These are phyloP conservation scores for Simalia tracyae DNA, from an alignment of 2,797 vertebrate species.

Conservation along the genomic window DNA sequence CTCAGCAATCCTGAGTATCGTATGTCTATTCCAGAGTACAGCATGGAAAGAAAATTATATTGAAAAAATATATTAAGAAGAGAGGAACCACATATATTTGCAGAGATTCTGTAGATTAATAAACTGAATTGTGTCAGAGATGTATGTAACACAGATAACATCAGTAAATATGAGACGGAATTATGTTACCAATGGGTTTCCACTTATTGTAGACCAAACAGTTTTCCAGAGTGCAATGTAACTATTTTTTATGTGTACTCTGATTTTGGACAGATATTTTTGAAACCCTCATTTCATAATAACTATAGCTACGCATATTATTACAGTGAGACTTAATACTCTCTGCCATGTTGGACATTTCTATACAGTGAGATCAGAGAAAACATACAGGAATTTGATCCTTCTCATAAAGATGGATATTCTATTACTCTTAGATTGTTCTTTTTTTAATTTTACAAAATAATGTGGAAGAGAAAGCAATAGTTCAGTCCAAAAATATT, in stretches of 20 bases:
- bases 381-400: neutral
- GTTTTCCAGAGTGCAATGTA: neutral
- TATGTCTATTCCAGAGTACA: neutral
- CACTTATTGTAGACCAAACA: neutral
- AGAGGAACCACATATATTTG: neutral
- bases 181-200: neutral
- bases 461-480: neutral
- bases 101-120: neutral
- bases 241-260: accelerated
- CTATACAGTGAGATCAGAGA: neutral
- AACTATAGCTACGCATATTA: neutral
- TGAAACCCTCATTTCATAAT: constrained; percentile 4
- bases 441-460: neutral
- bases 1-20: accelerated
- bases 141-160: accelerated
- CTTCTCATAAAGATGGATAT: neutral
- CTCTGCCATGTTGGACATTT: neutral
- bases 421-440: neutral
- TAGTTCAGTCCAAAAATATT: accelerated
- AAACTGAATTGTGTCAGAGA: neutral
- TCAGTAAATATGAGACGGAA: neutral
- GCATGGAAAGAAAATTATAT: neutral
- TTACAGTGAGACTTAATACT: neutral
- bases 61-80: neutral
- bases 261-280: neutral